Evolutionary conservation across 2,888 invertebrate genomes (phyloP), one percentile per base, ranked within the genome.

Genomic region (Alloscopus bannaensis): DNA sequence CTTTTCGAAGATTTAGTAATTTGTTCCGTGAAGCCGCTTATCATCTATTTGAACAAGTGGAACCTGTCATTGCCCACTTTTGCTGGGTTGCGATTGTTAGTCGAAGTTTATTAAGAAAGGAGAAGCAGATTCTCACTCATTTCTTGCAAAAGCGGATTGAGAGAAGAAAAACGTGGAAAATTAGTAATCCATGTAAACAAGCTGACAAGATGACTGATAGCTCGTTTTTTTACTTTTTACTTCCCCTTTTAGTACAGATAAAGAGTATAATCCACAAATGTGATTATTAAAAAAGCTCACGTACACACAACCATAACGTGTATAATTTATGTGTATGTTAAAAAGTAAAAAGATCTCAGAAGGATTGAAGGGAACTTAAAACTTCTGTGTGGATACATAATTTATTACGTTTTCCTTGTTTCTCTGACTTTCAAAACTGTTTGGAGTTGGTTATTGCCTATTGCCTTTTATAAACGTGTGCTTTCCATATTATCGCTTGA

Each of bases 171-270:
- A 42, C 55, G 72, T 29, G 62, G 55, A 72, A 72, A n/a, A 72
- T 64, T 72, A 64, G 64, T 64, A 72, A 72, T 72, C 64, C 72
- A 28, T 64, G 73, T 75, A 75, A 75, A 75, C 73, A 75, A 45
- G 31, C 66, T 75, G 73, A 75, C 73, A 59, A 40, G 73, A 73
- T 65, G 45, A 66, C 45, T 59, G 73, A 75, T 65, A 57, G 45
- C 47, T 47, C 52, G n/a, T 28, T 29, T 45, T 62, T 52, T 52
- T 50, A 31, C 18, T n/a, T 62, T 62, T 71, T 50, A 47, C 45
- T 45, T 36, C n/a, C n/a, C n/a, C n/a, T 36, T 52, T n/a, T 52
- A n/a, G 40, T 68, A 40, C 13, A 47, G 47, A 31, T 22, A 29
- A 8, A 13, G 6, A 42, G 16, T n/a, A 42, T 24, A 40, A 68